These are phyloP conservation scores for Pseudorhiza aurosa DNA, from an alignment of 30 jellyfish, hydroid and myxozoan genomes.

Conservation along the genomic window DNA sequence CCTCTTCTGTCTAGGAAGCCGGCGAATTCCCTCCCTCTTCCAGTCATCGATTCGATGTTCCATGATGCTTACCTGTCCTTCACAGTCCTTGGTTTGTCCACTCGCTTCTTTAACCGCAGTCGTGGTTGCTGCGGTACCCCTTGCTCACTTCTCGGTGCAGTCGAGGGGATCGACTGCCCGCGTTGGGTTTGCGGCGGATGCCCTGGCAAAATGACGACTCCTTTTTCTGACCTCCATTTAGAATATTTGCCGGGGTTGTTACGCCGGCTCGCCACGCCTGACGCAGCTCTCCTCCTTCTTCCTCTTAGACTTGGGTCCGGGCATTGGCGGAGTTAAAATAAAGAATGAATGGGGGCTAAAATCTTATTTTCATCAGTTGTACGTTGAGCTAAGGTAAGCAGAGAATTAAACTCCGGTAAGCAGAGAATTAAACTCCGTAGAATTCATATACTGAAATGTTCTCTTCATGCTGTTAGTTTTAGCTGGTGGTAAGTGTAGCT, in stretches of 20 bases:
- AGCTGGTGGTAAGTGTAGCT: no score
- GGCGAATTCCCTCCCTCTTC: not conserved
- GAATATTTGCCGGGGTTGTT: not conserved
- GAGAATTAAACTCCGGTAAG: conserved; percentile 53
- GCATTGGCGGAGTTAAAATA: no score
- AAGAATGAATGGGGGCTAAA: conserved; percentile 21
- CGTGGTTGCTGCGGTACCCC: not conserved
- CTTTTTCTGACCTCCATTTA: not conserved
- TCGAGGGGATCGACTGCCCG: not conserved
- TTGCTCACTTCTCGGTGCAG: not conserved
- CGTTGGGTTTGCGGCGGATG: not conserved
- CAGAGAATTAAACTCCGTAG: conserved; percentile 37
- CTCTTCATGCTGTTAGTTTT: no score
- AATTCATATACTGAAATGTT: no score
- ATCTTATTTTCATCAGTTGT: conserved; percentile 12
- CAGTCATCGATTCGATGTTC: not conserved
- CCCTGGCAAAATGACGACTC: no score
- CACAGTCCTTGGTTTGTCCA: no score
- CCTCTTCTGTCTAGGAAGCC: not conserved
- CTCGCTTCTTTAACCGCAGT: not conserved
- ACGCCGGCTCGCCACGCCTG: not conserved
- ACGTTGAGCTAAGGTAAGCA: conserved; percentile 57
- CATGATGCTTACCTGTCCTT: not conserved
- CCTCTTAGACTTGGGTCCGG: no score
- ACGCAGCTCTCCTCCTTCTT: not conserved